A percentile compares a stretch with the other conserved stretches of the same genome.
phyloP scores from a whole-genome alignment of 2,113 vertebrate genomes.

The Mungos mungo region DNA sequence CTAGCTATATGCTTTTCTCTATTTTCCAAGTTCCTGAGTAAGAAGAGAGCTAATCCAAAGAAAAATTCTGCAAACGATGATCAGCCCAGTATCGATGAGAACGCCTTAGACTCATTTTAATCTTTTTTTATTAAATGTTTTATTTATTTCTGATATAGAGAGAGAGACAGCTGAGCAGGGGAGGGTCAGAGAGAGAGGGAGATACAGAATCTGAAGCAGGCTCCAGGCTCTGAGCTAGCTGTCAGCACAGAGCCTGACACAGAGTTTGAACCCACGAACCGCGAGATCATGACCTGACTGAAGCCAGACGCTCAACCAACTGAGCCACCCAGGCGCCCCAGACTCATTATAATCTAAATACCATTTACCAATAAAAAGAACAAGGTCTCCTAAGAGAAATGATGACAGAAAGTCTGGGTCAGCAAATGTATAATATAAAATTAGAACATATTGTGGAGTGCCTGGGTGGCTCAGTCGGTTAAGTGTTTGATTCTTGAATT shows the following conservation, averaged over 20 bases:
- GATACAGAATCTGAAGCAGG: no score
- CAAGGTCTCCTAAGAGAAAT: neutral
- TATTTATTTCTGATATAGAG: no score
- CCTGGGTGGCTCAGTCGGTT: no score
- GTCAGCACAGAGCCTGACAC: no score
- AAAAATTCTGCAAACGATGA: neutral
- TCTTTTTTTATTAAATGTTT: no score
- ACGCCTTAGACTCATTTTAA: neutral
- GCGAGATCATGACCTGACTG: no score
- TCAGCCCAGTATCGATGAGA: neutral
- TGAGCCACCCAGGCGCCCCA: neutral
- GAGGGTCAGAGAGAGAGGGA: no score
- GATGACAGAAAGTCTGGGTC: neutral
- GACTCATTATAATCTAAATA: neutral
- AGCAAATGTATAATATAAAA: neutral
- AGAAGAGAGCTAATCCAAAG: slow-evolving; percentile 4
- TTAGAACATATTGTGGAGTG: neutral
- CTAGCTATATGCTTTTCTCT: slow-evolving; percentile 20
- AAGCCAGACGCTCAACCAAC: no score
- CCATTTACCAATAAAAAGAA: slow-evolving; percentile 30
- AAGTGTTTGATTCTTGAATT: no score
- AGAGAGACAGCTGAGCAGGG: no score
- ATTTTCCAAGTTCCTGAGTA: slow-evolving; percentile 41
- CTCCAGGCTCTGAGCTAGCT: no score
- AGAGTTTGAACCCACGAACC: no score